A percentile compares a stretch with the other conserved stretches of the same genome.
These are phyloP conservation scores for Chloroceryle aenea DNA, from an alignment of 2,113 vertebrate species.

Conservation along the genomic window DNA sequence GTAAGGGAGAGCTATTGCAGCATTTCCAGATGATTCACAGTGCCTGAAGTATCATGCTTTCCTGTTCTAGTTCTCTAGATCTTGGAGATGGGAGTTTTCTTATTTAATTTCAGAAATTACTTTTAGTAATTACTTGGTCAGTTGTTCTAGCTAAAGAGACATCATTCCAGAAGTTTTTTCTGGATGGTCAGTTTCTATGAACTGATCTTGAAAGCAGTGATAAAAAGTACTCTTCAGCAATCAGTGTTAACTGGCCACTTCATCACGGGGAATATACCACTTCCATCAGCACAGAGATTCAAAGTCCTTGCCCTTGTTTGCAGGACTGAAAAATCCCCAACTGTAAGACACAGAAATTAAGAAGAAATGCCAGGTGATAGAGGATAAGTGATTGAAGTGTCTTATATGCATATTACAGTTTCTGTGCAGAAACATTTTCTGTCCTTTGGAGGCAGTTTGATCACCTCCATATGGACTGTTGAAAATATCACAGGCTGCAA, in stretches of 20 bases:
- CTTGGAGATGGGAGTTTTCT: not conserved
- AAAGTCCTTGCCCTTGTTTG: not conserved
- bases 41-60: not conserved
- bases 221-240: not conserved
- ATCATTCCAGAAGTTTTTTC: not conserved
- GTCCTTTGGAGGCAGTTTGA: conserved; percentile 39
- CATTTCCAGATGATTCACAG: not conserved
- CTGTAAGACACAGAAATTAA: not conserved
- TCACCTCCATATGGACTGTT: conserved; percentile 59
- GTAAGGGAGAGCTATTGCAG: not conserved
- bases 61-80: not conserved
- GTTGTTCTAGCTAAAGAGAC: not conserved
- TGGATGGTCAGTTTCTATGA: not conserved
- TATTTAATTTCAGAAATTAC: not conserved
- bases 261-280: not conserved
- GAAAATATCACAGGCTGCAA: conserved; percentile 49
- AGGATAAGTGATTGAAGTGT: not conserved
- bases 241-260: not conserved
- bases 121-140: not conserved
- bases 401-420: not conserved
- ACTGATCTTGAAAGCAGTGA: not conserved
- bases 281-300: not conserved
- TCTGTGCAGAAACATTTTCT: conserved; percentile 19
- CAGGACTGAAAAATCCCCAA: not conserved
- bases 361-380: not conserved